A percentile compares a stretch with the other conserved stretches of the same genome.
Evolutionary conservation across 53 echinoderm and acorn worm species (phyloP).

Genomic region (Pentamera pediparva): DNA sequence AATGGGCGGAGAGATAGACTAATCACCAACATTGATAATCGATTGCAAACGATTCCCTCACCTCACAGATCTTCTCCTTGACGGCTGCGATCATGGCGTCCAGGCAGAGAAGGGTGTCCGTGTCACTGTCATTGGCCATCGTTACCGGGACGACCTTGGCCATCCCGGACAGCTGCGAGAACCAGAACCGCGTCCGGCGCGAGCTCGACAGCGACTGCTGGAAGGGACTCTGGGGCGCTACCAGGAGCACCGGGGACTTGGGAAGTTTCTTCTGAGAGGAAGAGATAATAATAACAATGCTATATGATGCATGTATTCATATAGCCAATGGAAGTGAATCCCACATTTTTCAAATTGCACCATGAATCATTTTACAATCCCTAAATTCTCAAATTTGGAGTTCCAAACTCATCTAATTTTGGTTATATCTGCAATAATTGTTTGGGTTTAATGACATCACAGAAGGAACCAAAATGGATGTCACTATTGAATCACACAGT

Average conservation of each 20-base stretch:
- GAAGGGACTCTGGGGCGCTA: conserved; percentile 65
- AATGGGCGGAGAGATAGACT: too few relatives aligned
- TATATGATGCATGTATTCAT: too few relatives aligned
- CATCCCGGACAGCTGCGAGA: conserved; percentile 75
- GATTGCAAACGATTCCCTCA: neutral
- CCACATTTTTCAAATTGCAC: too few relatives aligned
- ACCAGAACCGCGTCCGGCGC: conserved; percentile 80
- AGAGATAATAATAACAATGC: neutral
- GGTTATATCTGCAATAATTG: too few relatives aligned
- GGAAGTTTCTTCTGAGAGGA: conserved; percentile 74
- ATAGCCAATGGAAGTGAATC: too few relatives aligned
- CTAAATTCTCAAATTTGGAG: too few relatives aligned
- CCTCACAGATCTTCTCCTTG: conserved; percentile 79
- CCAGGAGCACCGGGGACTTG: conserved; percentile 71
- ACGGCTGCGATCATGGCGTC: conserved; percentile 93
- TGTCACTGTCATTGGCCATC: conserved; percentile 56
- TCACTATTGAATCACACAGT: too few relatives aligned
- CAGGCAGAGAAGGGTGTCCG: conserved; percentile 64
- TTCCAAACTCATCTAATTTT: too few relatives aligned
- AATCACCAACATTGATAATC: too few relatives aligned
- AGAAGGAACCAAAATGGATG: too few relatives aligned
- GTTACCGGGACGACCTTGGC: conserved; percentile 88
- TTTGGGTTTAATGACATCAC: too few relatives aligned
- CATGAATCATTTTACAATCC: too few relatives aligned
- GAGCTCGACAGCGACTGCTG: conserved; percentile 54